A percentile compares a stretch with the other conserved stretches of the same genome.
Evolutionary conservation across 2,888 invertebrate genomes (phyloP).

Genomic region (Dasysyrphus tricinctus): DNA sequence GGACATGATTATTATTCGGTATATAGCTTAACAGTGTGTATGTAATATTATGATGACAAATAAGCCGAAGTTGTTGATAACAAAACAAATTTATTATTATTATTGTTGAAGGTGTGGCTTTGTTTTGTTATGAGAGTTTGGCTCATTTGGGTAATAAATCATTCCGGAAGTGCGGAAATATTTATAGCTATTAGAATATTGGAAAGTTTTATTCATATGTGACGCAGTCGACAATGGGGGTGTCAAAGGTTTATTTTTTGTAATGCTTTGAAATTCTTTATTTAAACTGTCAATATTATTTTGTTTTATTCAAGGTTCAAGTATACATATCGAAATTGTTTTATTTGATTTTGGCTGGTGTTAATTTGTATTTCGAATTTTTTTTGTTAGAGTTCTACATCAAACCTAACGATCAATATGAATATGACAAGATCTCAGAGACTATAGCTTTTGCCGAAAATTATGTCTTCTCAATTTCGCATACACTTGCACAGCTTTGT

Average conservation of each 20-base stretch:
- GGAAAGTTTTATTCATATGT: constrained; percentile 1
- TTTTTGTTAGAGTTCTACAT: too few relatives aligned
- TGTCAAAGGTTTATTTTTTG: background rate
- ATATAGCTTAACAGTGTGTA: background rate
- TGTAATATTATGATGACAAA: constrained; percentile 39
- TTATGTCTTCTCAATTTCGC: too few relatives aligned
- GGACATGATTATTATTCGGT: background rate
- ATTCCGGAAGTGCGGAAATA: background rate
- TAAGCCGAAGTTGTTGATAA: constrained; percentile 32
- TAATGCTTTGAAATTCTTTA: background rate
- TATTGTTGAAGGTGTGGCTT: constrained; percentile 25
- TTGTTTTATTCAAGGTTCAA: too few relatives aligned
- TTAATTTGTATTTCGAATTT: too few relatives aligned
- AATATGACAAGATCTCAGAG: too few relatives aligned
- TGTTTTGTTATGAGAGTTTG: constrained; percentile 4
- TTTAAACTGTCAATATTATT: background rate
- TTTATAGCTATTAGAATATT: background rate
- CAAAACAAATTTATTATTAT: background rate
- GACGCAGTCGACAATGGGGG: background rate
- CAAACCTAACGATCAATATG: too few relatives aligned
- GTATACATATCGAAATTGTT: too few relatives aligned
- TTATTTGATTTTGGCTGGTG: too few relatives aligned
- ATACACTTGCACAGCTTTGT: too few relatives aligned
- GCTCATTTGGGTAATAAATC: constrained; percentile 9
- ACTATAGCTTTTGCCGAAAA: too few relatives aligned